Evolutionary conservation across 2,797 vertebrate genomes (phyloP).

Genomic region (Coccyzus lansbergi): DNA sequence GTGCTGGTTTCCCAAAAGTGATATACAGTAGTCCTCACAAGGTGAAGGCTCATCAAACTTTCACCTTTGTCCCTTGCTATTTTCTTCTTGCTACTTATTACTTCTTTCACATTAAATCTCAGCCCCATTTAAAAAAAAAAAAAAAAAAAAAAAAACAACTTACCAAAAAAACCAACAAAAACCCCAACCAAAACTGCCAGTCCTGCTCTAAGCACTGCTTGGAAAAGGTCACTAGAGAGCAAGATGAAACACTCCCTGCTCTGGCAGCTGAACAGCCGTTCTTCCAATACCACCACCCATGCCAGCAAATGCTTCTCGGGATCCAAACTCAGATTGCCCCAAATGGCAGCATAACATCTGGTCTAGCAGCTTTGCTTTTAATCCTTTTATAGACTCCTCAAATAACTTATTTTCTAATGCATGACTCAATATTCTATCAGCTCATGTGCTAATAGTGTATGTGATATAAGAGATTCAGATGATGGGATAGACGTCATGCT

Average conservation of each 20-base stretch:
- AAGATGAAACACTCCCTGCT: neutral
- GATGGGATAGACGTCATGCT: neutral
- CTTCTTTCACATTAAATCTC: neutral
- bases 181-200: neutral
- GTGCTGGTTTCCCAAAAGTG: neutral
- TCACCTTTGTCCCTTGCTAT: neutral
- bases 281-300: neutral
- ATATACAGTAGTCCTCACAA: neutral
- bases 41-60: neutral
- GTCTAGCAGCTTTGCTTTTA: conserved; percentile 8
- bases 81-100: neutral
- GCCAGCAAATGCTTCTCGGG: neutral
- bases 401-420: neutral
- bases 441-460: neutral
- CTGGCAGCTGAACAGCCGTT: neutral
- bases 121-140: neutral
- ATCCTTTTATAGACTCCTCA: neutral
- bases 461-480: neutral
- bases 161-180: neutral
- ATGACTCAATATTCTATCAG: neutral
- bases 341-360: neutral
- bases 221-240: neutral
- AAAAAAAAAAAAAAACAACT: neutral
- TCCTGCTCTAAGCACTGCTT: neutral
- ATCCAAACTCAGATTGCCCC: neutral